Evolutionary conservation across 2,888 invertebrate genomes (phyloP), one percentile per base, ranked within the genome.

Genomic region (Oconnorella tubifera): DNA sequence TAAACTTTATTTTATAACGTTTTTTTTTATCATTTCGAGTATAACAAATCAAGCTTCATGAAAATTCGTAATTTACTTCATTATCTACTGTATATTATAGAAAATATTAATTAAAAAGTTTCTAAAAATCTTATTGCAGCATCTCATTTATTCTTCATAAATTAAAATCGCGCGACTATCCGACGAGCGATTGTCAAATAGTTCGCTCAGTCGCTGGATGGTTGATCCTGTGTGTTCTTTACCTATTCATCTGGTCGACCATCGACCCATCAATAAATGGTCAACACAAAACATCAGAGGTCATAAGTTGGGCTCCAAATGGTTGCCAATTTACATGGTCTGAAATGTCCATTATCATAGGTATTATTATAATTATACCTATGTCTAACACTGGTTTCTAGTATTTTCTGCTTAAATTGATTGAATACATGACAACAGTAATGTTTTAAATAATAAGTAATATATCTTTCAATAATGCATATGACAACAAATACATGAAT

Each of bases 141-240:
- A 92, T 95, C 59, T 93, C 93, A 1, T 83, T 93, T 69, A 93
- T 94, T 58, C 93, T 93, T 84, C 88, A 93, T 33, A 92, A 93
- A 0, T 94, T 93, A 81, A 92, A 92, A 49, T 92, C 93, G 0
- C 93, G 93, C 80, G 92, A 92, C 82, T 88, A 95, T 27, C 93
- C 93, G 78, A 84, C 95, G 68, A 94, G 94, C 1, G 94, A 95
- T 82, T 92, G 92, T 76, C 92, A 93, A 79, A 83, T 95, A 66
- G 83, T 94, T 33, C 92, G 93, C 78, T 92, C 94, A 90, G 90
- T 94, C 89, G 89, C 92, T 3, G 92, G 93, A 3, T 90, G 94
- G 71, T 83, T 93, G 23, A 83, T 92, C 58, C 89, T 94, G 33
- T 91, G 92, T 89, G 84, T 92, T 67, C 91, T 92, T 60, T 92